These are phyloP conservation scores for Ormyrus thymus DNA, from an alignment of 2,888 invertebrate species.

Conservation along the genomic window DNA sequence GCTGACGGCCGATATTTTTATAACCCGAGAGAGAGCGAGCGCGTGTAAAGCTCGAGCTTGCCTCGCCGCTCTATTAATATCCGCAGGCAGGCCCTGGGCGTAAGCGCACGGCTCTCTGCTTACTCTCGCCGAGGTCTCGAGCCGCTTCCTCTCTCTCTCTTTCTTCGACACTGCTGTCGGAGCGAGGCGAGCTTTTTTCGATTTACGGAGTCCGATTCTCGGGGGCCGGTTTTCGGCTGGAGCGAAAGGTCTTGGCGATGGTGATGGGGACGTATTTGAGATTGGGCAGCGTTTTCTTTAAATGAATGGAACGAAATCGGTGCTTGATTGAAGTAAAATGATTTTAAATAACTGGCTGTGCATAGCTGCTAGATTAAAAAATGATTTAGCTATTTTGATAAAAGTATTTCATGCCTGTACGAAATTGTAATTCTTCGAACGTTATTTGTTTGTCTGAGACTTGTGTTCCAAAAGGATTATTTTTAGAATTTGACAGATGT, in stretches of 20 bases:
- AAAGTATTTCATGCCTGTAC: not conserved
- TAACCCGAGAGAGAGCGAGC: conserved; percentile 60
- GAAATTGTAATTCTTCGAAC: not conserved
- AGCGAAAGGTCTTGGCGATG: not conserved
- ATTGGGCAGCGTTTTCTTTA: no score
- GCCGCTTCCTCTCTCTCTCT: conserved; percentile 38
- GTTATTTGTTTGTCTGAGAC: conserved; percentile 21
- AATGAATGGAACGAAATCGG: no score
- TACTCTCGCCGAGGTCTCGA: conserved; percentile 59
- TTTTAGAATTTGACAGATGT: conserved; percentile 47
- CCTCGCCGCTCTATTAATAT: conserved; percentile 73
- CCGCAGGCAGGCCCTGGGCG: conserved; percentile 61
- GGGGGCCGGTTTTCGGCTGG: not conserved
- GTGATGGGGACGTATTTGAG: no score
- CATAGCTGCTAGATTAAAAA: no score
- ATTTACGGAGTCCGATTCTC: not conserved
- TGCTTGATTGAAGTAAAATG: no score
- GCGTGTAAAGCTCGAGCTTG: conserved; percentile 65
- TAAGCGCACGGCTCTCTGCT: conserved; percentile 41
- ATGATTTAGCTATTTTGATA: not conserved
- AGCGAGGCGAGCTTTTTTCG: not conserved
- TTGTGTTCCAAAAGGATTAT: conserved; percentile 27
- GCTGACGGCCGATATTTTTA: conserved; percentile 69
- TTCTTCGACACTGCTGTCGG: not conserved
- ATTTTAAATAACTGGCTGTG: no score